Evolutionary conservation across 2,888 invertebrate genomes (phyloP).

Genomic region (Platycheirus rosarum): DNA sequence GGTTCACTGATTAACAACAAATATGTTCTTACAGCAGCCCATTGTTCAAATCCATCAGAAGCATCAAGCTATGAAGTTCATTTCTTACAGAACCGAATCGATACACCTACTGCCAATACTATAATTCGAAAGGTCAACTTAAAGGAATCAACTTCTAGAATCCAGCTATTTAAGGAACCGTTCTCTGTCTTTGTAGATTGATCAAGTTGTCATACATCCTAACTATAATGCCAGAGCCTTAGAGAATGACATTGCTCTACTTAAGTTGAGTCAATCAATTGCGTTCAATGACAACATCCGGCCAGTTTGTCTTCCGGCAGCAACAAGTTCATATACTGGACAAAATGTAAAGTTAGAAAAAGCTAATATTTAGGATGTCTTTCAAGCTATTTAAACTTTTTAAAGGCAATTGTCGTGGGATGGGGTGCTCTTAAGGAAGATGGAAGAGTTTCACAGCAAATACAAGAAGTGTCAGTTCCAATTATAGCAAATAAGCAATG

Average conservation of each 20-base stretch:
- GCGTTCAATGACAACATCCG: slow-evolving; percentile 65
- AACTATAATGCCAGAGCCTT: slow-evolving; percentile 46
- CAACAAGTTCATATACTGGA: slow-evolving; percentile 40
- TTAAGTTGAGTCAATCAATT: slow-evolving; percentile 56
- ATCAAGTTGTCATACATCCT: slow-evolving; percentile 34
- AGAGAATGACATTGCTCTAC: slow-evolving; percentile 69
- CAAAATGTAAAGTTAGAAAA: slow-evolving; percentile 61
- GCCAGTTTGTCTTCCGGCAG: slow-evolving; percentile 67
- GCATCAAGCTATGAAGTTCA: slow-evolving; percentile 48
- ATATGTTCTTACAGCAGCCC: slow-evolving; percentile 61
- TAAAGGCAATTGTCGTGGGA: slow-evolving; percentile 66
- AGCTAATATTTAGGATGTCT: no score
- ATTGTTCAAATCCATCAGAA: slow-evolving; percentile 42
- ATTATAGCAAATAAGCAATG: slow-evolving; percentile 70
- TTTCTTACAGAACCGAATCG: slow-evolving; percentile 56
- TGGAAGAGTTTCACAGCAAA: slow-evolving; percentile 46
- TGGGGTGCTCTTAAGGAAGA: slow-evolving; percentile 68
- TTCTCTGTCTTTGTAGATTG: slow-evolving; percentile 24
- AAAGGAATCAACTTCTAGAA: not conserved
- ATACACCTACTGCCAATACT: not conserved
- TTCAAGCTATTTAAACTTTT: not conserved
- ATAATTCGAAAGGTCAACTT: slow-evolving; percentile 41
- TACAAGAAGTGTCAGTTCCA: slow-evolving; percentile 70
- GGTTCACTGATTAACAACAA: slow-evolving; percentile 86
- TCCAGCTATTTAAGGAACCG: not conserved